phyloP scores from a whole-genome alignment of 2,797 vertebrate species.

The Champsocephalus gunnari region DNA sequence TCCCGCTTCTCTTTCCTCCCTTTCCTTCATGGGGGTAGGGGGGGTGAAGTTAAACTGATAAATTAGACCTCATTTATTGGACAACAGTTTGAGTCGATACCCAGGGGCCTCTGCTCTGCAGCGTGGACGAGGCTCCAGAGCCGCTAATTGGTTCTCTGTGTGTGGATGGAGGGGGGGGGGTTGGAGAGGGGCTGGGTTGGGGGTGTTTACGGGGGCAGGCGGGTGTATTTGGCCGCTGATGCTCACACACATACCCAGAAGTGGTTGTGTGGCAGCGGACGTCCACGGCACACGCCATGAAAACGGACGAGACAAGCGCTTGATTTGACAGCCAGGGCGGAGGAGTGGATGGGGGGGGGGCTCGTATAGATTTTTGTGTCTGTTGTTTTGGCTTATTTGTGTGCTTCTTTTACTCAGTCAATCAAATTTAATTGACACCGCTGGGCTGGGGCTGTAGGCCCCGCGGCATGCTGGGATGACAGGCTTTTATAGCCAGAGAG shows the following conservation, averaged over 20 bases:
- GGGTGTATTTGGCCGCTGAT: slow-evolving; percentile 48
- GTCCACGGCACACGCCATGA: slow-evolving; percentile 79
- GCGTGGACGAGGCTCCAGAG: slow-evolving; percentile 81
- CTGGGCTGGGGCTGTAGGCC: slow-evolving; percentile 92
- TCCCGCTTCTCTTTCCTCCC: slow-evolving; percentile 22
- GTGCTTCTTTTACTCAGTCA: slow-evolving; percentile 99
- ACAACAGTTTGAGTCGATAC: slow-evolving; percentile 92
- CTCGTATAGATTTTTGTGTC: slow-evolving; percentile 99
- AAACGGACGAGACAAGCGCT: slow-evolving; percentile 92
- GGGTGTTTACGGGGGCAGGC: slow-evolving; percentile 49
- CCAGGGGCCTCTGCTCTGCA: slow-evolving; percentile 86
- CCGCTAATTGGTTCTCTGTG: slow-evolving; percentile 95
- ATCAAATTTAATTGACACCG: slow-evolving; percentile 99
- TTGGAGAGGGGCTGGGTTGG: slow-evolving; percentile 28
- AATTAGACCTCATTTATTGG: slow-evolving; percentile 99
- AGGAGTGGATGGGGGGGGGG: slow-evolving; percentile 90
- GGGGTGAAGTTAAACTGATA: slow-evolving; percentile 96
- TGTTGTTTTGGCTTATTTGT: slow-evolving; percentile 99
- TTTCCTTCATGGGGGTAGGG: slow-evolving; percentile 62
- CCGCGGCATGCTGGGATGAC: slow-evolving; percentile 88
- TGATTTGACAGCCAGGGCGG: slow-evolving; percentile 93
- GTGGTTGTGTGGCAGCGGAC: slow-evolving; percentile 41
- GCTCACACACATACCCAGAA: slow-evolving; percentile 25
- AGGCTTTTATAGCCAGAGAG: slow-evolving; percentile 92
- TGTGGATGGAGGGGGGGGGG: slow-evolving; percentile 88